phyloP scores from a whole-genome alignment of 1,140 invertebrate species.

The Plectrocnemia conspersa region DNA sequence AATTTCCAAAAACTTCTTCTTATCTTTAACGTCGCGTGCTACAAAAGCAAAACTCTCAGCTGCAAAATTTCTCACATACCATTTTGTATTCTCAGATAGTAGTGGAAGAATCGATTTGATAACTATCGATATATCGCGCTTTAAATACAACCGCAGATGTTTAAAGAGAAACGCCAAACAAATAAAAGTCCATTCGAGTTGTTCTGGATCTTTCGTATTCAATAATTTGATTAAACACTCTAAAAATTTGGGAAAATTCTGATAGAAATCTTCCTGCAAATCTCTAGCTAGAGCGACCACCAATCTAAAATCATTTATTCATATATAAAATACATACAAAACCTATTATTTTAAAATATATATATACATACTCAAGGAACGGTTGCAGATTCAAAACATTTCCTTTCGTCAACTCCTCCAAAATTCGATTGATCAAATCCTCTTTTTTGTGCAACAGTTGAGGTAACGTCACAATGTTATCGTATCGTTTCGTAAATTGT shows the following conservation, averaged over 20 bases:
- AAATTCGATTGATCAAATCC: constrained; percentile 63
- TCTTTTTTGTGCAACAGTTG: constrained; percentile 77
- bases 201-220: constrained; percentile 72
- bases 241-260: constrained; percentile 69
- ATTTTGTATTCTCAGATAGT: constrained; percentile 63
- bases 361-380: constrained; percentile 70
- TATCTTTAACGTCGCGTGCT: constrained; percentile 80
- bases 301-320: constrained; percentile 56
- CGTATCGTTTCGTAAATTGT: constrained; percentile 67
- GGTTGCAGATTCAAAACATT: constrained; percentile 72
- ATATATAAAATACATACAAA: constrained; percentile 14
- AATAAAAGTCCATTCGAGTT: constrained; percentile 77
- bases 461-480: constrained; percentile 68
- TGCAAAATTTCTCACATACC: constrained; percentile 88
- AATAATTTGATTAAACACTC: constrained; percentile 67
- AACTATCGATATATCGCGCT: constrained; percentile 71
- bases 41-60: constrained; percentile 92
- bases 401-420: constrained; percentile 65
- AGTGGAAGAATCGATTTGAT: constrained; percentile 72
- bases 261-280: constrained; percentile 81
- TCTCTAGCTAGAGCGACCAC: constrained; percentile 80
- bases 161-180: constrained; percentile 87
- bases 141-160: constrained; percentile 74
- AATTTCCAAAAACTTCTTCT: constrained; percentile 66
- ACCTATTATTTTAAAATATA: background rate